Evolutionary conservation across 2,888 invertebrate genomes (phyloP), one percentile per base, ranked within the genome.

Genomic region (Athalia cordata): DNA sequence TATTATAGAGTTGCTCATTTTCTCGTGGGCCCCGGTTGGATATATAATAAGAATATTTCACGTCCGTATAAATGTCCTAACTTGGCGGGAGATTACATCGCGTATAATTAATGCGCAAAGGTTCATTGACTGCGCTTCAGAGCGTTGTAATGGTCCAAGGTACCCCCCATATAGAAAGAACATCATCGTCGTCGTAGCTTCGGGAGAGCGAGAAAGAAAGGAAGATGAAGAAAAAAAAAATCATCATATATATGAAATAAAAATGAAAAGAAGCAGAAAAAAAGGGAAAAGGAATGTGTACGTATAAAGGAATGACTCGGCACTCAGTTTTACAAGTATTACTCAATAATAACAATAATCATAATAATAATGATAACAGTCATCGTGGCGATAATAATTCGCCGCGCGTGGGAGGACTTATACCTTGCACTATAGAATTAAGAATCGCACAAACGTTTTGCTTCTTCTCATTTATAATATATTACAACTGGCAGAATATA

Each of bases 41-140:
- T 9, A n/a, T 55, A 5, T 7, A n/a, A 55, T 9, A 55, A 11
- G 52, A 75, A 62, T 62, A 50, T 74, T 75, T 75, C 75, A 75
- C 75, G 75, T 47, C 75, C 15, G n/a, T 55, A 55, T 70, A 70
- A 57, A 61, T 62, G 75, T 75, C 75, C 62, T 75, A 29, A 77
- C 61, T 67, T 67, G 50, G 80, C 74, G 82, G 77, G 81, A 85
- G 84, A 86, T 87, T 89, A 86, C 88, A 86, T 88, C 87, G 87
- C 82, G 86, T 86, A 29, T 29, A 88, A 89, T 88, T 88, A 89
- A 89, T 87, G 86, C 85, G 83, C 82, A 80, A 74, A 77, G 81
- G 87, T 87, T 87, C 87, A 83, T 86, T 86, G 88, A 87, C 87
- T 87, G 85, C 75, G 75, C 72, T 43, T 57, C 29, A 29, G 29